Base-by-base conservation (phyloP, 2,888 invertebrate genomes). In the Pocota personata region DNA sequence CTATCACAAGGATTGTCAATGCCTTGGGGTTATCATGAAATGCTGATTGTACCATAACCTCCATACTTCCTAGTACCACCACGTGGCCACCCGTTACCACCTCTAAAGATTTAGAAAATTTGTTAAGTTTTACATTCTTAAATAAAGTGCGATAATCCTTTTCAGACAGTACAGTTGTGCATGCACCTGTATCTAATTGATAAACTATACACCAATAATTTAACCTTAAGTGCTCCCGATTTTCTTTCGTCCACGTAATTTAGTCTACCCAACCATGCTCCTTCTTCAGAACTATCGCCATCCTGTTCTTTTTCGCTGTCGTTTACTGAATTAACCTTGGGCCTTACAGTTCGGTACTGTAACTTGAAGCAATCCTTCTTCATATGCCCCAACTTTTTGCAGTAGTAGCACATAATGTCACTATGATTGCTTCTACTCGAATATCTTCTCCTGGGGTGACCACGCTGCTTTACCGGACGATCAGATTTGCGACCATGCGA, bases 261-360 rank as follows among this genome's bases (percentile, higher is more conserved):
- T n/a, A 69, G 69, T 21, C 14, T 69, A 10, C 55, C 69, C 43
- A 69, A 19, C 55, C 67, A 69, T 43, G 55, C 69, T 43, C 30
- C 69, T 14, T 43, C 55, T 12, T 69, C 69, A 7, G 57, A 69
- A 43, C 55, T 46, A 21, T 32, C 32, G n/a, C 19, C 40, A 3
- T 32, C 66, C 10, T 16, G 27, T 3, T 62, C 27, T 24, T 27
- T 40, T 21, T 32, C 46, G 7, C 32, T 30, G 37, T 46, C 57
- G 3, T 46, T 57, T 16, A 57, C 43, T 7, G 57, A 19, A 57
- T 46, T 30, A 5, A 57, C 57, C 16, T 57, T 32, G 3, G 24
- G 5, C 16, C 43, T 60, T 5, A 12, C 58, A 16, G 3, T 14
- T 32, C 32, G 52, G 1, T 67, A 55, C 40, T 37, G 14, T 5